A percentile compares a stretch with the other conserved stretches of the same genome.
phyloP scores from a whole-genome alignment of 2,113 vertebrate species.

The Scortum barcoo region DNA sequence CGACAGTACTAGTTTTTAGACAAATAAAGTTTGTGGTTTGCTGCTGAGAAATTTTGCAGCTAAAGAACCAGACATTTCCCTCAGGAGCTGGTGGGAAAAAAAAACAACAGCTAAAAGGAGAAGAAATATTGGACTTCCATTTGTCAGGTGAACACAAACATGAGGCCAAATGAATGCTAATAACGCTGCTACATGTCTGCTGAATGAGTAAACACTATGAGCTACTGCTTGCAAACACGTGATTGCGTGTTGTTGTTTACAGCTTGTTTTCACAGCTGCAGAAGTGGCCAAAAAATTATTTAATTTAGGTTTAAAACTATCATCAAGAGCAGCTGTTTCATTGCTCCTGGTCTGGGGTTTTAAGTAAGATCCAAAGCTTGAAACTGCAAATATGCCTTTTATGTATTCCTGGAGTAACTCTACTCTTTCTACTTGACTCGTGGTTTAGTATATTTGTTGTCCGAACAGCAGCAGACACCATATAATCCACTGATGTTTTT shows the following conservation, averaged over 20 bases:
- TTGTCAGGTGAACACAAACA: neutral
- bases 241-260: neutral
- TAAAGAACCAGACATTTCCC: neutral
- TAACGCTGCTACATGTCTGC: neutral
- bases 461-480: neutral
- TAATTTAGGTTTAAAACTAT: neutral
- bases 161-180: neutral
- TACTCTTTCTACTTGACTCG: neutral
- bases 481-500: neutral
- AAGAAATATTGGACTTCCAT: neutral
- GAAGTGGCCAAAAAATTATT: neutral
- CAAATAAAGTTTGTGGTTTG: too few species aligned
- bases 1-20: too few species aligned
- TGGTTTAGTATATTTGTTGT: neutral
- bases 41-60: neutral
- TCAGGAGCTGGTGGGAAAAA: neutral
- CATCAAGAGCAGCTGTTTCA: neutral
- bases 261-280: neutral
- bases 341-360: neutral
- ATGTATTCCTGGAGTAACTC: conserved; percentile 7
- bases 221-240: neutral
- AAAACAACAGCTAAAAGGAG: neutral
- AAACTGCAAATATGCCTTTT: neutral
- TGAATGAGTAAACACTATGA: neutral
- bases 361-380: neutral